phyloP scores from a whole-genome alignment of 2,888 invertebrate genomes.

The Brenthis hecate region DNA sequence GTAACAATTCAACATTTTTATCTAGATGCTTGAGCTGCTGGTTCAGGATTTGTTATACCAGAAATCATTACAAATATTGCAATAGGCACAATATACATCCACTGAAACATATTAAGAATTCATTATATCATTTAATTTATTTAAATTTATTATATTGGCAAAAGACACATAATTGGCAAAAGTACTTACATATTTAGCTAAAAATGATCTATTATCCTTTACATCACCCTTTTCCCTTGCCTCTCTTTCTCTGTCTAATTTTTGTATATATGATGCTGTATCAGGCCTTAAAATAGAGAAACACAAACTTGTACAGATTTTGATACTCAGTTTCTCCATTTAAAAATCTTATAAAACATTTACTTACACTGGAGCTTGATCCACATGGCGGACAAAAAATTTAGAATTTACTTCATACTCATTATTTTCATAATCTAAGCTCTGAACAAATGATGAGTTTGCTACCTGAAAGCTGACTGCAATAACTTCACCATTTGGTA shows the following conservation, averaged over 20 bases:
- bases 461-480: conserved; percentile 84
- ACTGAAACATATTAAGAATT: conserved; percentile 83
- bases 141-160: background rate
- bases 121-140: conserved; percentile 1
- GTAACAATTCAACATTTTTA: conserved; percentile 40
- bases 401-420: conserved; percentile 85
- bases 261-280: conserved; percentile 96
- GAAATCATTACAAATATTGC: conserved; percentile 95
- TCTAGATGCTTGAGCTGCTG: conserved; percentile 64
- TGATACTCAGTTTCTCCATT: background rate
- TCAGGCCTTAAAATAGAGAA: conserved; percentile 86
- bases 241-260: conserved; percentile 94
- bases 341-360: conserved; percentile 8
- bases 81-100: conserved; percentile 99
- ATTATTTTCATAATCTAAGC: conserved; percentile 37
- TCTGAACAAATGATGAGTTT: conserved; percentile 53
- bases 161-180: background rate
- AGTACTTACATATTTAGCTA: conserved; percentile 97
- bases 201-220: conserved; percentile 97
- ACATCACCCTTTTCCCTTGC: conserved; percentile 93
- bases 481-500: conserved; percentile 90
- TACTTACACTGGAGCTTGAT: conserved; percentile 88
- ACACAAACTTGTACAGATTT: background rate
- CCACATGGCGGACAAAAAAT: conserved; percentile 90
- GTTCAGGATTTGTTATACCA: conserved; percentile 92